phyloP scores from a whole-genome alignment of 2,113 vertebrate genomes.

The Piliocolobus tephrosceles region DNA sequence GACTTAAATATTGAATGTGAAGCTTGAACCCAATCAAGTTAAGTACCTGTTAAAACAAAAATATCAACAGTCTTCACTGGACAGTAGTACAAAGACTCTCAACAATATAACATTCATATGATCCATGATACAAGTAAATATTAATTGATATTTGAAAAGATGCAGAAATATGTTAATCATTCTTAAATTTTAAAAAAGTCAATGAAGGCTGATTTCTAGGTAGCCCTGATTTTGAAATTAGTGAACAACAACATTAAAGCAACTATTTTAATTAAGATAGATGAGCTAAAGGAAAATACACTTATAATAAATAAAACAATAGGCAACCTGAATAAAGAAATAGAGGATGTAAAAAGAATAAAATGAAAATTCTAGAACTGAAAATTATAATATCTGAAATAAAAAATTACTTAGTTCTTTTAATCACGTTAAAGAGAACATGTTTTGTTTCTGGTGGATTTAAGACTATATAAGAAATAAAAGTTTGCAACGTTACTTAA shows the following conservation, averaged over 20 bases:
- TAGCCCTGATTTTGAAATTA: neutral
- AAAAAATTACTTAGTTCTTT: neutral
- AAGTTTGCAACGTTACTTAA: neutral
- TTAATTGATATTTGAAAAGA: neutral
- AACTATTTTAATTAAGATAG: neutral
- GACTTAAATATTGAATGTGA: neutral
- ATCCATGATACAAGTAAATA: neutral
- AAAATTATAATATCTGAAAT: neutral
- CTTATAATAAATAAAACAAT: neutral
- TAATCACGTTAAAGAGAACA: neutral
- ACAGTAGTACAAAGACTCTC: neutral
- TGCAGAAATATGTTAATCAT: neutral
- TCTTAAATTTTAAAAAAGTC: neutral
- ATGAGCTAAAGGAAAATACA: constrained; percentile 6
- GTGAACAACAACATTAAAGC: neutral
- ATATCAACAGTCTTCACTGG: neutral
- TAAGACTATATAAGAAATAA: neutral
- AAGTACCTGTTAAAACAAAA: neutral
- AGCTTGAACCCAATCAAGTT: neutral
- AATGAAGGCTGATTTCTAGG: neutral
- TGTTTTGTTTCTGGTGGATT: neutral
- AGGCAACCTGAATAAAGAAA: neutral
- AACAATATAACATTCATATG: neutral
- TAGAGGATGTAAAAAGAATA: neutral
- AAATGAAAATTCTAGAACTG: neutral